phyloP scores from a whole-genome alignment of 2,113 vertebrate species.

The Archilochus colubris region DNA sequence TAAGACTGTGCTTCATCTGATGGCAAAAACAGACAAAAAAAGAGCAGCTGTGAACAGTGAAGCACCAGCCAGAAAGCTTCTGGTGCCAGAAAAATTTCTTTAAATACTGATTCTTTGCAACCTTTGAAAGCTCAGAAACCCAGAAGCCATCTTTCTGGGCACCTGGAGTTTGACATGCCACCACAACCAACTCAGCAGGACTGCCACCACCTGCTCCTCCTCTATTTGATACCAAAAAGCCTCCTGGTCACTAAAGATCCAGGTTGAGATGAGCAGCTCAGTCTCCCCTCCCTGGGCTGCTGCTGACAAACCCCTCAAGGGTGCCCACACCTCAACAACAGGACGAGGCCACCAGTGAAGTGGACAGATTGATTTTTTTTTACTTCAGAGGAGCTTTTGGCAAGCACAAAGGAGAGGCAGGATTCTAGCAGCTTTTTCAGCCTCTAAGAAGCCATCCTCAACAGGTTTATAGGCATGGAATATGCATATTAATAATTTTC shows the following conservation, averaged over 20 bases:
- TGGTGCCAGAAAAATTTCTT: background rate
- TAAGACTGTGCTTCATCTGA: background rate
- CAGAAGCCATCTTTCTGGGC: background rate
- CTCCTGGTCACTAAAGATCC: background rate
- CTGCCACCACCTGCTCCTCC: background rate
- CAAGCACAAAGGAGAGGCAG: background rate
- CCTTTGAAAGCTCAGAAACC: background rate
- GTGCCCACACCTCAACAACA: background rate
- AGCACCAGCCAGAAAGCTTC: background rate
- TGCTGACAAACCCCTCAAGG: background rate
- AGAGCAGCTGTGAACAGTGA: background rate
- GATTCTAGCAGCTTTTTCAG: background rate
- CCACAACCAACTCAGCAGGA: background rate
- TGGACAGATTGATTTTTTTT: background rate
- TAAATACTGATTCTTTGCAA: background rate
- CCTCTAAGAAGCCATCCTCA: background rate
- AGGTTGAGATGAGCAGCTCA: fast-evolving
- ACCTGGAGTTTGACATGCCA: fast-evolving
- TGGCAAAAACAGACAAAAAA: background rate
- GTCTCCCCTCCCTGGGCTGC: background rate
- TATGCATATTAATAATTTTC: background rate
- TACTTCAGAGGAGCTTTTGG: background rate
- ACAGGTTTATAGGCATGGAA: background rate
- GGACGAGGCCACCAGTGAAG: background rate
- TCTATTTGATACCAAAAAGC: background rate